A percentile compares a stretch with the other conserved stretches of the same genome.
Conservation (phyloP, 2,888 invertebrate species). For the Pocota personata region DNA sequence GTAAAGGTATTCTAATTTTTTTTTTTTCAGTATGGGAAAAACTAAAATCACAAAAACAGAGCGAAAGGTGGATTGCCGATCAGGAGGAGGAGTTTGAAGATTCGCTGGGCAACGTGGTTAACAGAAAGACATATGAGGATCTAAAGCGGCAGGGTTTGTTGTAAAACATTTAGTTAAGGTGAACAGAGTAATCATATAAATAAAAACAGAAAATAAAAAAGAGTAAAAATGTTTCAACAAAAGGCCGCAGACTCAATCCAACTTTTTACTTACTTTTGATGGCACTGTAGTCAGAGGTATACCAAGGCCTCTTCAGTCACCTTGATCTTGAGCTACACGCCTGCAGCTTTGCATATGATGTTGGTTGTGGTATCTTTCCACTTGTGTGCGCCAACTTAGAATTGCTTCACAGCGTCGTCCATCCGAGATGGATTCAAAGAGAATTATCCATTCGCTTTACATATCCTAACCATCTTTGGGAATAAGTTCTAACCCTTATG, state of each 20-base stretch:
- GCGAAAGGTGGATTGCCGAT: conserved; percentile 97
- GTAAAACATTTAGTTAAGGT: conserved; percentile 82
- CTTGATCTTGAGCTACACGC: too few species aligned
- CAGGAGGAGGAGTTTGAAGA: conserved; percentile 99
- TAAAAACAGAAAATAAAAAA: not conserved
- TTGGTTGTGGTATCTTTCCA: too few species aligned
- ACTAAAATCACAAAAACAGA: conserved; percentile 96
- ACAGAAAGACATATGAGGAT: conserved; percentile 99
- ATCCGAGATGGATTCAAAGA: too few species aligned
- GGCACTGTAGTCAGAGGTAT: too few species aligned
- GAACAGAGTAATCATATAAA: not conserved
- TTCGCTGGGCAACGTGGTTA: conserved; percentile 98
- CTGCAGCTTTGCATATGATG: too few species aligned
- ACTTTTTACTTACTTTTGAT: too few species aligned
- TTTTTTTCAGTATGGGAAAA: conserved; percentile 95
- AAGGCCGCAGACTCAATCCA: not conserved
- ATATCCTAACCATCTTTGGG: too few species aligned
- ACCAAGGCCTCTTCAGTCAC: too few species aligned
- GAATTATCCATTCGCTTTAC: too few species aligned
- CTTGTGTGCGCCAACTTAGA: too few species aligned
- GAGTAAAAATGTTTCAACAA: not conserved
- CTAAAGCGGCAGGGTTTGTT: conserved; percentile 98
- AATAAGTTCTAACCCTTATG: too few species aligned
- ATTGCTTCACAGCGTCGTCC: too few species aligned
- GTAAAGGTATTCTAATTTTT: not conserved